phyloP scores from a whole-genome alignment of 2,113 vertebrate species.

The Hoplias malabaricus region DNA sequence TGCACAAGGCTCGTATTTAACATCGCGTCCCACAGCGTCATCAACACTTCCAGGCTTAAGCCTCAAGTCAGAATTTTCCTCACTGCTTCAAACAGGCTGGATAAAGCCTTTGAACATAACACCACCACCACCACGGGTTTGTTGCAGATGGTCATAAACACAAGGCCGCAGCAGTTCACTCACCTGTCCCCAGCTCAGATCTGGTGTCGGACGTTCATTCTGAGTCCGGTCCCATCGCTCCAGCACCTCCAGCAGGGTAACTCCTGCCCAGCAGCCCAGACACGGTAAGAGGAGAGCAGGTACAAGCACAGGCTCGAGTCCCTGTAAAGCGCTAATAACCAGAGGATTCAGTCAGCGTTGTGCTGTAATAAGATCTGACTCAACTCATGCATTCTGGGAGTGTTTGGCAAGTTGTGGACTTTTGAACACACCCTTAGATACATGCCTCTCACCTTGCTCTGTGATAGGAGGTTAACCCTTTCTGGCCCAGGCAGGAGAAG shows the following conservation, averaged over 20 bases:
- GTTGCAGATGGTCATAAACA: conserved; percentile 35
- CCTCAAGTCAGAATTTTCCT: not conserved
- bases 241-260: not conserved
- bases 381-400: conserved; percentile 51
- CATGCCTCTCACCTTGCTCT: conserved; percentile 16
- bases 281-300: not conserved
- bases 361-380: conserved; percentile 43
- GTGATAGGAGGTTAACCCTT: conserved; percentile 29
- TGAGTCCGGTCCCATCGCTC: conserved; percentile 30
- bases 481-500: not conserved
- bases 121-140: not conserved
- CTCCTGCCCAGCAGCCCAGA: not conserved
- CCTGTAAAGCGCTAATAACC: conserved; percentile 35
- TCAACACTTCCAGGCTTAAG: not conserved
- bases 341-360: conserved; percentile 19
- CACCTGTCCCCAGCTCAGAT: conserved; percentile 45
- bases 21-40: not conserved
- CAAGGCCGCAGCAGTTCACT: conserved; percentile 29
- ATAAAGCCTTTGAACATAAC: not conserved
- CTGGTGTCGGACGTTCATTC: conserved; percentile 33
- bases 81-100: not conserved
- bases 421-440: conserved; percentile 51
- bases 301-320: not conserved
- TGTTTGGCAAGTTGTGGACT: conserved; percentile 38
- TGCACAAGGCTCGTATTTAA: not conserved